These are phyloP conservation scores for Thalassoma bifasciatum DNA, from an alignment of 2,113 vertebrate genomes.

Conservation along the genomic window DNA sequence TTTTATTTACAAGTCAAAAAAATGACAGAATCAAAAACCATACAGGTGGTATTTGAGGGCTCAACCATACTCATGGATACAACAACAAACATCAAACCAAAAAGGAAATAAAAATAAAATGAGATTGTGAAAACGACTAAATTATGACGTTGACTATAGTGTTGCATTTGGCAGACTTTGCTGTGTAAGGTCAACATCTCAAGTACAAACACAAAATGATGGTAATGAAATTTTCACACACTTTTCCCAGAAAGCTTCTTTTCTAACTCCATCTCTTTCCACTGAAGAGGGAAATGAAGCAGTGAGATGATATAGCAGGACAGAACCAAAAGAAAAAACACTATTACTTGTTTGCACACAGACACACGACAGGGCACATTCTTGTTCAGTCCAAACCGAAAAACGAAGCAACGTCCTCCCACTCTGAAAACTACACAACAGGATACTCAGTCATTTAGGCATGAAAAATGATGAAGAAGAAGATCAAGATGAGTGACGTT, in stretches of 20 bases:
- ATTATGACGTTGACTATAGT: not conserved
- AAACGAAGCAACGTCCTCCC: conserved; percentile 3
- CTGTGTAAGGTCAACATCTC: conserved; percentile 3
- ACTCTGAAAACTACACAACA: conserved; percentile 31
- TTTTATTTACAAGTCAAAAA: conserved; percentile 76
- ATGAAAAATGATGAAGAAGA: conserved; percentile 2
- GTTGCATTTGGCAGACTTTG: conserved; percentile 18
- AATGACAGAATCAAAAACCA: conserved; percentile 56
- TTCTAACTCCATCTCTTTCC: not conserved
- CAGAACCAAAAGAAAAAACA: conserved; percentile 16
- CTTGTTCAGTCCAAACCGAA: conserved; percentile 33
- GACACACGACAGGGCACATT: conserved; percentile 17
- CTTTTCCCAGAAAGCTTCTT: not conserved
- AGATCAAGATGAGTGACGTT: not conserved
- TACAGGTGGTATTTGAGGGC: conserved; percentile 13
- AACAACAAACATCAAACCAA: conserved; percentile 21
- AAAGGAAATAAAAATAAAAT: not conserved
- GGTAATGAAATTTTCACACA: conserved; percentile 16
- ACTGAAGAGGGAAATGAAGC: not conserved
- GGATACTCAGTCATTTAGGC: not conserved
- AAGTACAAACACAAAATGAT: conserved; percentile 19
- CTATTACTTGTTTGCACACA: conserved; percentile 7
- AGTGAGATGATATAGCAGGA: not conserved
- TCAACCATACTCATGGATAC: conserved; percentile 18
- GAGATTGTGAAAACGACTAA: conserved; percentile 7